Evolutionary conservation across 1,140 invertebrate genomes (phyloP).

Genomic region (Aphaenogaster floridana): DNA sequence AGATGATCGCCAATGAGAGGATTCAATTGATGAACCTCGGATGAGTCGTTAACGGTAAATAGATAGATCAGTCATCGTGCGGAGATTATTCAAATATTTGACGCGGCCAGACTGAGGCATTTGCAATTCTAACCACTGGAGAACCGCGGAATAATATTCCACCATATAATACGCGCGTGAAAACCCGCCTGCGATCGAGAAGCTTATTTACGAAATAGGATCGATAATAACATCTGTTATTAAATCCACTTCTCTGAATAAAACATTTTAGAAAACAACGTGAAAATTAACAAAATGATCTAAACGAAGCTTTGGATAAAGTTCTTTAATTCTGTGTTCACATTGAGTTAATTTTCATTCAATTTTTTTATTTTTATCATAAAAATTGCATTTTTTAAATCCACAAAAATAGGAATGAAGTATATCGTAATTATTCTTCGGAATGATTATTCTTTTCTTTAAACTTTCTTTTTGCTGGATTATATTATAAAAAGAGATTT

Average conservation of each 20-base stretch:
- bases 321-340: neutral
- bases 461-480: too few relatives aligned
- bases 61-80: conserved; percentile 48
- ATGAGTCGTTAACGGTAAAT: conserved; percentile 39
- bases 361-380: neutral
- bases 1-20: neutral
- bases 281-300: neutral
- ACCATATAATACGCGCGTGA: conserved; percentile 28
- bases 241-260: conserved; percentile 23
- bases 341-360: neutral
- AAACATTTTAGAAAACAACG: conserved; percentile 3
- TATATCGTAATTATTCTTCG: neutral
- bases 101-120: conserved; percentile 44
- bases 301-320: neutral
- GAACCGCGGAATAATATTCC: conserved; percentile 33
- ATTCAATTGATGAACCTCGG: conserved; percentile 25
- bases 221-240: conserved; percentile 36
- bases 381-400: neutral
- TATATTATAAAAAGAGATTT: too few relatives aligned
- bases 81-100: conserved; percentile 71
- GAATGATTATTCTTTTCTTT: too few relatives aligned
- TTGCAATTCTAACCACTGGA: conserved; percentile 62
- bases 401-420: neutral
- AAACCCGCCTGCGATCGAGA: conserved; percentile 13
- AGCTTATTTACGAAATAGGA: conserved; percentile 50